Conservation (phyloP, 2,113 vertebrate species). For the western clawed frog (Xenopus tropicalis) region UCB_Xtro_10.0 CM004449.2:21570501-21571000, state of each 20-base stretch:
- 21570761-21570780: neutral
- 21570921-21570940: constrained; percentile 17
- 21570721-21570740: constrained; percentile 14
- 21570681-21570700: neutral
- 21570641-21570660: constrained; percentile 26
- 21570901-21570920: constrained; percentile 5
- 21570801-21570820: neutral
- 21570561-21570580: no score
- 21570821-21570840: constrained; percentile 3
- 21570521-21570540: no score
- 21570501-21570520: no score
- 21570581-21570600: no score
- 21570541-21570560: no score
- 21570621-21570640: neutral
- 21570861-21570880: constrained; percentile 30
- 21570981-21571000: no score
- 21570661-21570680: neutral
- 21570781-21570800: neutral
- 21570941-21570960: neutral
- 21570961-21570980: no score
- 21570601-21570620: neutral
- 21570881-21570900: neutral
- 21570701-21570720: constrained; percentile 25
- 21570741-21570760: neutral
- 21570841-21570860: neutral